A percentile compares a stretch with the other conserved stretches of the same genome.
Evolutionary conservation across 2,113 vertebrate genomes (phyloP).

Genomic region (Choloepus hoffmanni): DNA sequence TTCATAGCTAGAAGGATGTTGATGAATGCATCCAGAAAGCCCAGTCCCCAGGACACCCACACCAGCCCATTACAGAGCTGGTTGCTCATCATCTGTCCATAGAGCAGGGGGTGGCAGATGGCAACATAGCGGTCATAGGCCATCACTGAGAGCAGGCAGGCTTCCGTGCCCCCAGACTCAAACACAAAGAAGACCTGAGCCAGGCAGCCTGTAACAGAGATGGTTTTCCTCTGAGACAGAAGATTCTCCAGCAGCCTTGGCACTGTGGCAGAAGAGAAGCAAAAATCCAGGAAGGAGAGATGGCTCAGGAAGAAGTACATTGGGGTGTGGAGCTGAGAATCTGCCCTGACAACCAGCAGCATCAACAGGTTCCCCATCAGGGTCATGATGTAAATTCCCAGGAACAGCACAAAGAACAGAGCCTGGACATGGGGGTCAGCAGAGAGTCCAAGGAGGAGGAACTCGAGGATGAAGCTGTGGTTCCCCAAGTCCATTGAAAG

Average conservation of each 20-base stretch:
- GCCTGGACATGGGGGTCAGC: background rate
- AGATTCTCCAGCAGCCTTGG: background rate
- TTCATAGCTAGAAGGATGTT: background rate
- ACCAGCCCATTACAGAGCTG: conserved; percentile 34
- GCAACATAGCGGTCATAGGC: conserved; percentile 80
- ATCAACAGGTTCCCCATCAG: background rate
- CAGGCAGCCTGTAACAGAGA: background rate
- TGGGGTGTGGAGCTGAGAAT: background rate
- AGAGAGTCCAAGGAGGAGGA: conserved; percentile 50
- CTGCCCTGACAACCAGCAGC: background rate
- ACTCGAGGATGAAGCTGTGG: background rate
- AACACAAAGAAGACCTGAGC: background rate
- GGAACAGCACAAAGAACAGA: conserved; percentile 30
- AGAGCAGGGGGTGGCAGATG: conserved; percentile 82
- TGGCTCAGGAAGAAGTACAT: conserved; percentile 33
- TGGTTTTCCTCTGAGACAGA: background rate
- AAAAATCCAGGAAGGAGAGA: background rate
- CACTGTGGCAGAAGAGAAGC: background rate
- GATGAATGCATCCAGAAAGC: background rate
- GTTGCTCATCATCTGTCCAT: conserved; percentile 72
- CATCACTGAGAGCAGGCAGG: conserved; percentile 73
- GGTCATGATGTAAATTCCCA: background rate
- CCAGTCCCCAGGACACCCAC: background rate
- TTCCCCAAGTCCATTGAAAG: background rate
- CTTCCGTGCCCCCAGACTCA: background rate